Evolutionary conservation across 2,888 invertebrate genomes (phyloP), one percentile per base, ranked within the genome.

Genomic region (Dolomedes plantarius): DNA sequence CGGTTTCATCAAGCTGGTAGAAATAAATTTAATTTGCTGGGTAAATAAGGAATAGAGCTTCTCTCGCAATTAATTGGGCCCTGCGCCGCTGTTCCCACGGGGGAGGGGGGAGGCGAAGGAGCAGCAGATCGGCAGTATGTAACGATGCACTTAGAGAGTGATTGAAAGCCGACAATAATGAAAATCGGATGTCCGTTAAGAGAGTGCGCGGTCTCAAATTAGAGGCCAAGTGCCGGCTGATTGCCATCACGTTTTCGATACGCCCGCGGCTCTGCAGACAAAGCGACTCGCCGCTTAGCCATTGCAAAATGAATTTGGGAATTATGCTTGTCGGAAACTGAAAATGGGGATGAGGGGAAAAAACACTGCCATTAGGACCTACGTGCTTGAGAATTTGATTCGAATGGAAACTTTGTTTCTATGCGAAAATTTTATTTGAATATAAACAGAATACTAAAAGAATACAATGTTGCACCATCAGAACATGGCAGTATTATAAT

Each of bases 21-120:
- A 83, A 83, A 83, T 83, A 83, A 83, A 83, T 83, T 83, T 83
- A 83, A 83, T 83, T 75, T 83, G 75, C 69, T 83, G 72, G 36
- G 82, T 83, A 64, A 83, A 83, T 83, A 83, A 71, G 76, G 71
- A 74, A 73, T 73, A 68, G 68, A 36, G 73, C 73, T 39, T 65
- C 83, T 72, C 77, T 85, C 77, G 64, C 83, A 77, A 85, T 85
- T 85, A 85, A 85, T 85, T 85, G 83, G 56, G 77, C 56, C 73
- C 73, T 85, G 73, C 69, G 82, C 75, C 46, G n/a, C 32, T 56
- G 41, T 41, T 67, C 69, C 69, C 62, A 56, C 7, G 28, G 62
- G 29, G 69, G 29, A 32, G 32, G 39, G 50, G 50, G 23, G 16
- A 67, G 50, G 67, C 67, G 77, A 23, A n/a, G n/a, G 39, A 28